Percentiles rank a stretch among this genome's conserved stretches.
phyloP scores from a whole-genome alignment of 2,888 invertebrate species.

The Orthosia gracilis region DNA sequence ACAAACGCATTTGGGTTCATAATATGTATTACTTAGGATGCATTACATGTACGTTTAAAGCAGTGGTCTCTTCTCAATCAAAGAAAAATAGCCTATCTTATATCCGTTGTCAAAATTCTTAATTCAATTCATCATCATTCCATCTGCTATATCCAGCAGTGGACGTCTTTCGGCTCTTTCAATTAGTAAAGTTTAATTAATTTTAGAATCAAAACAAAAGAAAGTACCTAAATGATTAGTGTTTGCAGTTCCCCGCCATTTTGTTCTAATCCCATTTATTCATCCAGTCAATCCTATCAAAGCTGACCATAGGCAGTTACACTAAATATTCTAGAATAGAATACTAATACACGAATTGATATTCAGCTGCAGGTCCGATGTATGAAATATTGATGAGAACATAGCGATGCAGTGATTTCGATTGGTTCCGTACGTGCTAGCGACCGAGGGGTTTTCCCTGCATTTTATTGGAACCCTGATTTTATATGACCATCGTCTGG shows the following conservation, averaged over 20 bases:
- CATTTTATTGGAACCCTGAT: conserved; percentile 77
- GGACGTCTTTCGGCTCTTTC: too few relatives aligned
- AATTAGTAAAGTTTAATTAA: background rate
- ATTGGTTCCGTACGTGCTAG: conserved; percentile 79
- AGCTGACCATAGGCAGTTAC: conserved; percentile 26
- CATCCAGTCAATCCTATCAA: conserved; percentile 38
- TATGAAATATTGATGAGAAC: conserved; percentile 79
- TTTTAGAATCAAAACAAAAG: background rate
- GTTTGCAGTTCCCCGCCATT: conserved; percentile 10
- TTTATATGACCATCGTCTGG: conserved; percentile 71
- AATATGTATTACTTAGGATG: too few relatives aligned
- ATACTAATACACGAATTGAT: conserved; percentile 66
- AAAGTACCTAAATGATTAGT: background rate
- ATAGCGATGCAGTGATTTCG: conserved; percentile 81
- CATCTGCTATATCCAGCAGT: too few relatives aligned
- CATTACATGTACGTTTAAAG: background rate
- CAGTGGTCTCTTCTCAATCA: background rate
- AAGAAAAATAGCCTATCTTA: background rate
- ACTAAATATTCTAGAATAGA: conserved; percentile 57
- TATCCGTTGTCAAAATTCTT: too few relatives aligned
- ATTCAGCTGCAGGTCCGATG: conserved; percentile 70
- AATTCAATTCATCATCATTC: too few relatives aligned
- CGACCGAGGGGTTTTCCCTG: conserved; percentile 68
- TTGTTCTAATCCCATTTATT: conserved; percentile 39
- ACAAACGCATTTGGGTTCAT: too few relatives aligned